phyloP scores from a whole-genome alignment of 1,140 invertebrate species.

The Nautilus pompilius region DNA sequence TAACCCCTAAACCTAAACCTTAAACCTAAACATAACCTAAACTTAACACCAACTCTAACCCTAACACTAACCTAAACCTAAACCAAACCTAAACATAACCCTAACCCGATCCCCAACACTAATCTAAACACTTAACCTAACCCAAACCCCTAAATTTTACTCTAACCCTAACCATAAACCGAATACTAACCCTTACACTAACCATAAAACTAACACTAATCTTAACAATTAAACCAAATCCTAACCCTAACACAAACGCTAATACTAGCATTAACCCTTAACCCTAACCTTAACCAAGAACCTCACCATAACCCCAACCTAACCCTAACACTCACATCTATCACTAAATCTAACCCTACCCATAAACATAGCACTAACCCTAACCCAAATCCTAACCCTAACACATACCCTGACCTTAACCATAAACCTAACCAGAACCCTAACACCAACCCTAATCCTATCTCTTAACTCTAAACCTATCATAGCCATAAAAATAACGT shows the following conservation, averaged over 20 bases:
- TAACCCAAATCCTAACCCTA: background rate
- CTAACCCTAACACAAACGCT: background rate
- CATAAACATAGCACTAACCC: slow-evolving; percentile 1
- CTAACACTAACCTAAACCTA: background rate
- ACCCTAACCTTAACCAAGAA: background rate
- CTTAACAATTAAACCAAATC: background rate
- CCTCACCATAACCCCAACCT: background rate
- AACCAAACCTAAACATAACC: background rate
- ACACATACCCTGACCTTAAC: background rate
- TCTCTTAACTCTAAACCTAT: background rate
- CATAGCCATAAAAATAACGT: background rate
- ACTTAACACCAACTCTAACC: background rate
- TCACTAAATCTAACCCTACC: background rate
- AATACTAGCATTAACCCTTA: background rate
- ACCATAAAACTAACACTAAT: background rate
- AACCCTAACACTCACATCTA: background rate
- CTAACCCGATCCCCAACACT: background rate
- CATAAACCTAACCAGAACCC: background rate
- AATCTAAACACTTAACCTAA: background rate
- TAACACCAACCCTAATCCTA: background rate
- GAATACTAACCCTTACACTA: background rate
- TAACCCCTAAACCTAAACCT: too few relatives aligned
- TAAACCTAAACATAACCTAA: too few relatives aligned
- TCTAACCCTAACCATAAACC: background rate
- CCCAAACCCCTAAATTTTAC: background rate